Evolutionary conservation across 2,797 vertebrate genomes (phyloP).

Genomic region (Kryptolebias ocellatus): DNA sequence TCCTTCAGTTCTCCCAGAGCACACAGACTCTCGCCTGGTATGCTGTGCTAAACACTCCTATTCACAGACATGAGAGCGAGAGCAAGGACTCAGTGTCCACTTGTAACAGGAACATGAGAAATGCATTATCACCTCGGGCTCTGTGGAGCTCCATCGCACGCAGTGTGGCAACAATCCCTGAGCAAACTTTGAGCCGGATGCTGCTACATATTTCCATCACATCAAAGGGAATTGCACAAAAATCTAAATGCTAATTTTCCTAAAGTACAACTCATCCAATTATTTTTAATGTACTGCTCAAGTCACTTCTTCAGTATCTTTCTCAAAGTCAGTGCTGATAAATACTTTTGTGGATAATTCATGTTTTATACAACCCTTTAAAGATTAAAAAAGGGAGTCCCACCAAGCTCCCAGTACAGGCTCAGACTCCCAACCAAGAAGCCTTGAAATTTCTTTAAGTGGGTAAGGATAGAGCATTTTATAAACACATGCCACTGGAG

Average conservation of each 20-base stretch:
- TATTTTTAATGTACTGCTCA: constrained; percentile 58
- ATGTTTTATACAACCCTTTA: constrained; percentile 68
- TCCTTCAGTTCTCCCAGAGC: constrained; percentile 30
- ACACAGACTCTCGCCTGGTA: constrained; percentile 1
- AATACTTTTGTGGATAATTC: constrained; percentile 52
- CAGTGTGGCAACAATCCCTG: constrained; percentile 38
- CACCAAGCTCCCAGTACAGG: constrained; percentile 38
- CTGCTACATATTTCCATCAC: constrained; percentile 37
- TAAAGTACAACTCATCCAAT: constrained; percentile 61
- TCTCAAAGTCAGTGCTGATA: constrained; percentile 31
- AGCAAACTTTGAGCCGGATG: constrained; percentile 33
- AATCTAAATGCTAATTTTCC: constrained; percentile 58
- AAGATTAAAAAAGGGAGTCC: constrained; percentile 62
- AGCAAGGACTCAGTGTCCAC: constrained; percentile 62
- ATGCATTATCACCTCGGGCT: constrained; percentile 72
- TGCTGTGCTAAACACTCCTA: constrained; percentile 57
- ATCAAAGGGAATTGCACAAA: constrained; percentile 59
- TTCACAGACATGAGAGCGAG: constrained; percentile 63
- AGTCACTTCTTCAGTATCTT: constrained; percentile 32
- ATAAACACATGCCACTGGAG: constrained; percentile 52
- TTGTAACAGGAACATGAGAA: constrained; percentile 75
- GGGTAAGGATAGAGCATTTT: constrained; percentile 49
- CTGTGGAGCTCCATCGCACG: constrained; percentile 30
- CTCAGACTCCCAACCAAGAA: constrained; percentile 46
- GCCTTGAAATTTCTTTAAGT: constrained; percentile 51